phyloP scores from a whole-genome alignment of 2,888 invertebrate species.

The Harpalus rubripes region DNA sequence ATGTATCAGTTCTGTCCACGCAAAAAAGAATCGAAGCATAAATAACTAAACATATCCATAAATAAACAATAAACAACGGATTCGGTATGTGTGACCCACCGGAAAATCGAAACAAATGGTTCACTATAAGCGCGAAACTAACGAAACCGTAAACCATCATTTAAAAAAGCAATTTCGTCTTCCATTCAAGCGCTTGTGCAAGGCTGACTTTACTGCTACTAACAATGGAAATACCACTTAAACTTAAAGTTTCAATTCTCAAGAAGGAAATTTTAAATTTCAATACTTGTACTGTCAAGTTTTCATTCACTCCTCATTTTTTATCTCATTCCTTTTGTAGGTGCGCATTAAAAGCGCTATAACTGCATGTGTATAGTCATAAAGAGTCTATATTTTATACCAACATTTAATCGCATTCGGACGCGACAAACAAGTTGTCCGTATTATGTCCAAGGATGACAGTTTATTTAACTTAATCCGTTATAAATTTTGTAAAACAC shows the following conservation, averaged over 20 bases:
- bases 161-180: constrained; percentile 47
- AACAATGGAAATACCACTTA: constrained; percentile 40
- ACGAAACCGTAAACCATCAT: constrained; percentile 54
- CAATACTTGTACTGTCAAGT: constrained; percentile 4
- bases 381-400: too few relatives aligned
- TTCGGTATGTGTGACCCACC: constrained; percentile 22
- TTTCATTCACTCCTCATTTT: not conserved
- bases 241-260: constrained; percentile 43
- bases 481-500: too few relatives aligned
- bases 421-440: too few relatives aligned
- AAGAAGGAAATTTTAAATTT: constrained; percentile 6
- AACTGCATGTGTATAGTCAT: too few relatives aligned
- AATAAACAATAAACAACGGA: constrained; percentile 54
- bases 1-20: constrained; percentile 38
- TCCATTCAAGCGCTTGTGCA: constrained; percentile 39
- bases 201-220: not conserved
- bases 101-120: constrained; percentile 51
- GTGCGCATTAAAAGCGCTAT: too few relatives aligned
- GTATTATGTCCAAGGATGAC: too few relatives aligned
- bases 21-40: constrained; percentile 45
- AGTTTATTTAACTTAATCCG: too few relatives aligned
- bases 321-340: too few relatives aligned
- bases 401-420: too few relatives aligned
- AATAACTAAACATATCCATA: constrained; percentile 52
- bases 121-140: constrained; percentile 50